These are phyloP conservation scores for Meteorus sp. DNA, from an alignment of 1,140 invertebrate species.

Conservation along the genomic window DNA sequence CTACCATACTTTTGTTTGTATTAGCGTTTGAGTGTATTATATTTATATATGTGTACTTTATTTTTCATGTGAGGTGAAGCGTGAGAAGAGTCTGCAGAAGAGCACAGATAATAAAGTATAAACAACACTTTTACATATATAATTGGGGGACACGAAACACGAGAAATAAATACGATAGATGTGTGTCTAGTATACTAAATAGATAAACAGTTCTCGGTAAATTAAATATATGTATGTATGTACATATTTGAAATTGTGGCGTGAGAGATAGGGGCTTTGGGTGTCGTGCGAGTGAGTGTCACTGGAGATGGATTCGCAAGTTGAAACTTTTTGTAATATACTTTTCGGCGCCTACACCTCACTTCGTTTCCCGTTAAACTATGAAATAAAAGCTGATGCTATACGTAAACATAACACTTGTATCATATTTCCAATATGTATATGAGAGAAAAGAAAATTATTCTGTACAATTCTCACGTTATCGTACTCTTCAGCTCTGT, in stretches of 20 bases:
- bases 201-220: constrained; percentile 6
- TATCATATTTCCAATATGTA: too few species aligned
- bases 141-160: constrained; percentile 15
- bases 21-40: too few species aligned
- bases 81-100: constrained; percentile 4
- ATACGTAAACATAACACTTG: too few species aligned
- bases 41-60: too few species aligned
- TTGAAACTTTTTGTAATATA: background rate
- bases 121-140: constrained; percentile 5
- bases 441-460: too few species aligned
- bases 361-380: too few species aligned
- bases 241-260: background rate
- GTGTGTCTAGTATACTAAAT: background rate
- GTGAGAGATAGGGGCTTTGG: background rate
- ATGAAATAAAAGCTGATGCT: too few species aligned
- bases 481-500: too few species aligned
- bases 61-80: background rate
- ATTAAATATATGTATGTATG: background rate
- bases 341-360: background rate
- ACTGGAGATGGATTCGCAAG: background rate
- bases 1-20: too few species aligned
- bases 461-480: too few species aligned
- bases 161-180: constrained; percentile 1
- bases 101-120: constrained; percentile 5
- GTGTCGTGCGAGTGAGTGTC: constrained; percentile 1